Conservation (phyloP, 53 echinoderm and acorn worm genomes). For the Actinopyga echinites region DNA sequence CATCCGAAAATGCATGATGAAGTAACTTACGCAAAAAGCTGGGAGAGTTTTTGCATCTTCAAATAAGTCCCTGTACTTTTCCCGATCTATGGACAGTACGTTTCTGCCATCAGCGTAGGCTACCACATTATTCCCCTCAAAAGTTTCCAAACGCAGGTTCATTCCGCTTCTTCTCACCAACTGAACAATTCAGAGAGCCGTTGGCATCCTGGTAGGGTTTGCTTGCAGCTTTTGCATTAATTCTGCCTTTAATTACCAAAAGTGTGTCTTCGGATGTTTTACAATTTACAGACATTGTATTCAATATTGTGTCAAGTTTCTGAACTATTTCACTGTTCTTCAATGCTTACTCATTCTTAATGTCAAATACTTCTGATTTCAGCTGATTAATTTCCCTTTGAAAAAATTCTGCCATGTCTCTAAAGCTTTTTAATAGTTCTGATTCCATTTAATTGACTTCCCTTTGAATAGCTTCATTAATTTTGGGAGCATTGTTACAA, state of each 20-base stretch:
- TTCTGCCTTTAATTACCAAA: neutral
- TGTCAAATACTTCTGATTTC: neutral
- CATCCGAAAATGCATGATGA: neutral
- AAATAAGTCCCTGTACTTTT: neutral
- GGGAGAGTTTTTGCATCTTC: neutral
- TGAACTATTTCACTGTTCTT: neutral
- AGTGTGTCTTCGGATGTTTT: constrained; percentile 3
- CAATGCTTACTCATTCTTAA: neutral
- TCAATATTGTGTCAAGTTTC: neutral
- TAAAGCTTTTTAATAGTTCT: too few relatives aligned
- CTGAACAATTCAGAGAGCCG: neutral
- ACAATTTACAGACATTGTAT: neutral
- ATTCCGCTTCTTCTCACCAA: neutral
- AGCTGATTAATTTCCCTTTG: neutral
- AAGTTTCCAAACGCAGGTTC: too few relatives aligned
- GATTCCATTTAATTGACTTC: too few relatives aligned
- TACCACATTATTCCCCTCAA: neutral
- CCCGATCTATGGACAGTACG: neutral
- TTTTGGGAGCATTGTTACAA: too few relatives aligned
- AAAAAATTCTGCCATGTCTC: neutral
- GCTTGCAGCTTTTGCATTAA: neutral
- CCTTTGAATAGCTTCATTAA: too few relatives aligned
- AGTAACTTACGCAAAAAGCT: neutral
- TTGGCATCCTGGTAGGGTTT: neutral
- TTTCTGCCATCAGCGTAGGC: neutral